Conservation (phyloP, 2,888 invertebrate genomes). For the Drosophila paracracens region DNA sequence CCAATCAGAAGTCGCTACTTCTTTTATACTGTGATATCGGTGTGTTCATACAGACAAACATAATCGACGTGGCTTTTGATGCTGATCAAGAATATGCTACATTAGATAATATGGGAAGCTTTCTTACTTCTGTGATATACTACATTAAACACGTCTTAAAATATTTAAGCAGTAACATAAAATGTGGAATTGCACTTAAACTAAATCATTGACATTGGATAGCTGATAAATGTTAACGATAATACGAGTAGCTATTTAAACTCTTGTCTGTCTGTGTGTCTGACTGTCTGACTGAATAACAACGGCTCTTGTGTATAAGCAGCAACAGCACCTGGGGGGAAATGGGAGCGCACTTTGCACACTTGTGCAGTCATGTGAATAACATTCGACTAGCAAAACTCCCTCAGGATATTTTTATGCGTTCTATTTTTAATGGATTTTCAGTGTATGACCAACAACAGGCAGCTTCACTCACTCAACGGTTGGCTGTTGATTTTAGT, state of each 20-base stretch:
- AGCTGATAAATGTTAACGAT: neutral
- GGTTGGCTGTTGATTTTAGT: constrained; percentile 54
- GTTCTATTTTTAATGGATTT: constrained; percentile 61
- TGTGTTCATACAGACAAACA: neutral
- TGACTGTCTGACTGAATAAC: neutral
- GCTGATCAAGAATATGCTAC: neutral
- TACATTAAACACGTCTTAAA: neutral
- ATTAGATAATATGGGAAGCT: neutral
- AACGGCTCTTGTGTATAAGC: neutral
- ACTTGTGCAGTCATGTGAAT: constrained; percentile 33
- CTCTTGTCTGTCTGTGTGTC: constrained; percentile 7
- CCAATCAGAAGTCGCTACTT: neutral
- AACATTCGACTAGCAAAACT: constrained; percentile 14
- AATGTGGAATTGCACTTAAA: neutral
- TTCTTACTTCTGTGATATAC: neutral
- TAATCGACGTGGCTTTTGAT: too few relatives aligned
- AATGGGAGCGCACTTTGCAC: constrained; percentile 20
- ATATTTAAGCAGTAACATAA: neutral
- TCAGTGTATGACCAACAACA: constrained; percentile 37
- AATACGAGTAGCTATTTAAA: constrained; percentile 8
- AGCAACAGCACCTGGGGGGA: constrained; percentile 5
- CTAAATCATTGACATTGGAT: neutral
- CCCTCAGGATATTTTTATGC: neutral
- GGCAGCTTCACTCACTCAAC: constrained; percentile 13
- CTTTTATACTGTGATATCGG: neutral